Base-by-base conservation (phyloP, 2,888 invertebrate species). In the Neuroscelio doddi region DNA sequence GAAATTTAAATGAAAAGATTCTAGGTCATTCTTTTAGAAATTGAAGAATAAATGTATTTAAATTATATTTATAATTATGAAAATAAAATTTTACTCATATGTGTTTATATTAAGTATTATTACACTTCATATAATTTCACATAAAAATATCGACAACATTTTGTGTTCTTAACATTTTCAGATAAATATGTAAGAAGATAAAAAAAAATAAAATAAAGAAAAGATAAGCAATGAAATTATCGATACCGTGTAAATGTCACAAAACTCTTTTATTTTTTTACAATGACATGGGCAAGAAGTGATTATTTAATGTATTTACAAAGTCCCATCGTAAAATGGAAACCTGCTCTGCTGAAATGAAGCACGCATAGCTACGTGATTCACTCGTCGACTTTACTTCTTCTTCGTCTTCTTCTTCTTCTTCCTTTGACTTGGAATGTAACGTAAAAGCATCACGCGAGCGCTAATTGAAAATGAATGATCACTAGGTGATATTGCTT, bases 401-500 rank as follows among this genome's bases (percentile, higher is more conserved):
- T 58, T 58, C 62, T 62, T n/a, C 9, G 12, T 38, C 34, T 17
- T 38, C 9, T 17, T n/a, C 16, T n/a, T 24, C 41, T 21, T 7
- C 14, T 63, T 59, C 30, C 63, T 62, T 12, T 29, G 57, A 53
- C 49, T 57, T 57, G 57, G 61, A 64, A 64, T 59, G 56, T 61
- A 56, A 66, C 42, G 69, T 62, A 58, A 45, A 67, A 62, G 62
- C 58, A 57, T 69, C 67, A 69, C 65, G 71, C 69, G 63, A 68
- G 49, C 59, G 66, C 65, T 75, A 74, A 76, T 76, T 75, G 72
- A 74, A 72, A 75, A 74, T 71, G 72, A 73, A 63, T 68, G 69
- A 71, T 70, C 66, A 45, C 59, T 53, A 39, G 14, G 30, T 12
- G 53, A 63, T 59, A 63, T 59, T 39, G 51, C 52, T 41, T 34